These are phyloP conservation scores for Amazona ochrocephala DNA, from an alignment of 2,797 vertebrate genomes.

Conservation along the genomic window DNA sequence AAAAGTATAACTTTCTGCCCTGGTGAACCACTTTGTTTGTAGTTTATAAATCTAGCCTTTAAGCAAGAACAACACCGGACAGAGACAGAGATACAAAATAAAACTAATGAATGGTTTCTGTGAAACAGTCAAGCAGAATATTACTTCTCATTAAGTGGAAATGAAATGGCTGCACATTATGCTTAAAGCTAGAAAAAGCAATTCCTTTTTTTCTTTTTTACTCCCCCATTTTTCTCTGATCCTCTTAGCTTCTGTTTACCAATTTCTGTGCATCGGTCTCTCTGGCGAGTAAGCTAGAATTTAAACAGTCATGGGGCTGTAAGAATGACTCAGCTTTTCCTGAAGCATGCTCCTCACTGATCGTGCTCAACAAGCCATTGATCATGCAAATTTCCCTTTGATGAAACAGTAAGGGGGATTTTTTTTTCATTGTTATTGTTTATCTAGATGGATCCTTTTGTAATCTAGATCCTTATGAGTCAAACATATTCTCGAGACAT, in stretches of 20 bases:
- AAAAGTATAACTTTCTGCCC: not conserved
- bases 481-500: not conserved
- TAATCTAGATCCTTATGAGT: constrained; percentile 1
- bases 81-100: not conserved
- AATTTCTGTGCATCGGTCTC: not conserved
- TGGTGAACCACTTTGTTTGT: not conserved
- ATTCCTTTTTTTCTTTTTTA: not conserved
- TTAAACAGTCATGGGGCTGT: not conserved
- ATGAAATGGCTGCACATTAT: not conserved
- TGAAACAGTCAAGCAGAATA: not conserved
- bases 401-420: not conserved
- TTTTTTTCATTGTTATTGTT: not conserved
- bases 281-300: constrained; percentile 42
- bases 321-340: constrained; percentile 60
- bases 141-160: not conserved
- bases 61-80: not conserved
- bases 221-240: not conserved
- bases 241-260: constrained; percentile 17
- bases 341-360: not conserved
- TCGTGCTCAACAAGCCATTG: not conserved
- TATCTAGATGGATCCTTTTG: constrained; percentile 23
- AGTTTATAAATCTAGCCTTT: not conserved
- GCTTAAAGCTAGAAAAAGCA: not conserved
- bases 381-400: not conserved
- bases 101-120: not conserved